A percentile compares a stretch with the other conserved stretches of the same genome.
Conservation (phyloP, 2,888 invertebrate species). For the Ectemnius cavifrons region DNA sequence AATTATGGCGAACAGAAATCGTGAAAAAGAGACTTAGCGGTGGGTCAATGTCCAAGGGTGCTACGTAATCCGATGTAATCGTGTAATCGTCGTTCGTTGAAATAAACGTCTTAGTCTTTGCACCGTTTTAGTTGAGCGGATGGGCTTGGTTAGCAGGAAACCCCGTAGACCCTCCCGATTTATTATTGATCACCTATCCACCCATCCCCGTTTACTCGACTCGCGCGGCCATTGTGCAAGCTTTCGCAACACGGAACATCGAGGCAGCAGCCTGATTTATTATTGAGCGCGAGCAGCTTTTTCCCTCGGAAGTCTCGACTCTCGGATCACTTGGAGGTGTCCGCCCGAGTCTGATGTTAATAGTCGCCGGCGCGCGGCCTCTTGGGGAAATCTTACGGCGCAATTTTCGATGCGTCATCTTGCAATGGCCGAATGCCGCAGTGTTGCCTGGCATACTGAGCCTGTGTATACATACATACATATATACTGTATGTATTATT, state of each 20-base stretch:
- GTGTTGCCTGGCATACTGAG: too few relatives aligned
- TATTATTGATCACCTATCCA: constrained; percentile 53
- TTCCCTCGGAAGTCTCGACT: constrained; percentile 31
- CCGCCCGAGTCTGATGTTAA: constrained; percentile 39
- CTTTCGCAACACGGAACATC: too few relatives aligned
- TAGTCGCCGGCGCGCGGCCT: constrained; percentile 30
- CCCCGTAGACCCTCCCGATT: constrained; percentile 45
- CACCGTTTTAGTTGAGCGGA: constrained; percentile 22
- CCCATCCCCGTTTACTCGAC: constrained; percentile 7
- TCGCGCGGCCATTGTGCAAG: not conserved
- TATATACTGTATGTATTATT: too few relatives aligned
- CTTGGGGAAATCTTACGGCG: not conserved
- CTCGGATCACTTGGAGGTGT: constrained; percentile 19
- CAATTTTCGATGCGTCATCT: too few relatives aligned
- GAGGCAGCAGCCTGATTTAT: constrained; percentile 46
- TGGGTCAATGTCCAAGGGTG: too few relatives aligned
- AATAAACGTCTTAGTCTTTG: too few relatives aligned
- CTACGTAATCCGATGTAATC: not conserved
- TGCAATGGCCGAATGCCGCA: too few relatives aligned
- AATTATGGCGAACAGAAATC: too few relatives aligned
- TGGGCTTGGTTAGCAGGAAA: constrained; percentile 11
- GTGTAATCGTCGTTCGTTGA: not conserved
- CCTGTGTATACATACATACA: too few relatives aligned
- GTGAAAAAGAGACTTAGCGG: too few relatives aligned
- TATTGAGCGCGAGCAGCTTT: constrained; percentile 53